Evolutionary conservation across 2,888 invertebrate species (phyloP).

Genomic region (Drosophila aldrichi): DNA sequence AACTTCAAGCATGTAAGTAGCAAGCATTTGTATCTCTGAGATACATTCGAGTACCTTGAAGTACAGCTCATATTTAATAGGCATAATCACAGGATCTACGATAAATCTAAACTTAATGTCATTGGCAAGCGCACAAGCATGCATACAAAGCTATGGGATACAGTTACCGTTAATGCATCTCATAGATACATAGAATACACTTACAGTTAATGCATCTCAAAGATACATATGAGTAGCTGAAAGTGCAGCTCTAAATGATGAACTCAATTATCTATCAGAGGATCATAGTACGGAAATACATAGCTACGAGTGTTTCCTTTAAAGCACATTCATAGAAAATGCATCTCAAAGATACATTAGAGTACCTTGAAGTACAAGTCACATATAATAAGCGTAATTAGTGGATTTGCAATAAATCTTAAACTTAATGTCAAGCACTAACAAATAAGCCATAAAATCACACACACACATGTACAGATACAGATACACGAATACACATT

Average conservation of each 20-base stretch:
- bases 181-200: conserved; percentile 26
- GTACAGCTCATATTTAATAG: conserved; percentile 45
- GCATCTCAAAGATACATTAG: conserved; percentile 5
- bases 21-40: conserved; percentile 29
- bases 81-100: conserved; percentile 59
- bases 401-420: neutral
- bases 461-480: neutral
- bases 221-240: conserved; percentile 24
- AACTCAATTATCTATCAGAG: neutral
- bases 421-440: conserved; percentile 7
- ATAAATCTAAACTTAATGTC: conserved; percentile 59
- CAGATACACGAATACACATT: neutral
- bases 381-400: neutral
- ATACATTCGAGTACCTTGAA: conserved; percentile 17
- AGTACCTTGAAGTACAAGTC: neutral
- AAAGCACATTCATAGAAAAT: neutral
- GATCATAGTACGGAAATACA: neutral
- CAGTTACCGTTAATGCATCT: conserved; percentile 36
- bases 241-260: neutral
- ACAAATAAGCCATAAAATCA: neutral
- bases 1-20: conserved; percentile 65
- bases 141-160: neutral
- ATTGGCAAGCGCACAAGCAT: conserved; percentile 30
- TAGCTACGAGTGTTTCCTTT: neutral
- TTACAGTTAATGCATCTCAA: conserved; percentile 36